These are phyloP conservation scores for Acronicta alni DNA, from an alignment of 2,888 invertebrate genomes.

Conservation along the genomic window DNA sequence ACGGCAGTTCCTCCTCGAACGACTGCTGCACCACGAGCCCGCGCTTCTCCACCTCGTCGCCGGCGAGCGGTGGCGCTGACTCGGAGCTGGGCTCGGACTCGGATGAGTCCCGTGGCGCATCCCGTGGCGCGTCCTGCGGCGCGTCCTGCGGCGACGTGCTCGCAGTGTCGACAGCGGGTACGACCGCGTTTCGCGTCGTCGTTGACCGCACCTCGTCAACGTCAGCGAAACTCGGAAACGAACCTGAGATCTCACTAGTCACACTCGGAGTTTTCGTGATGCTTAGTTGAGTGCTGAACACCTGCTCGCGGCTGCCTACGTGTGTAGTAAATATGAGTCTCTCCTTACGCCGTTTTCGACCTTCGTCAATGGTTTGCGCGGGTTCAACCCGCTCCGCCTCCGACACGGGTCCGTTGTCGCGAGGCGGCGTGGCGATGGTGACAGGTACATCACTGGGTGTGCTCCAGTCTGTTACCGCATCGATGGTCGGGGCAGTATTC, in stretches of 20 bases:
- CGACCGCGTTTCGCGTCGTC: conserved; percentile 43
- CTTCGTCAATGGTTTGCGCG: conserved; percentile 39
- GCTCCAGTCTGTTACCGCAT: conserved; percentile 10
- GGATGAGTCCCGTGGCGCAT: conserved; percentile 87
- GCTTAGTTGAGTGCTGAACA: conserved; percentile 91
- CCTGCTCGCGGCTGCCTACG: conserved; percentile 91
- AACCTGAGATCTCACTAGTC: conserved; percentile 90
- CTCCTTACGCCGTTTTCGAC: conserved; percentile 68
- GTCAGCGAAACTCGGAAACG: conserved; percentile 82
- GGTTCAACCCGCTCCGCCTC: conserved; percentile 23
- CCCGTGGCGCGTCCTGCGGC: conserved; percentile 66
- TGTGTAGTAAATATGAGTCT: conserved; percentile 91
- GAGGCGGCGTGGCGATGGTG: background rate
- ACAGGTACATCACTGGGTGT: background rate
- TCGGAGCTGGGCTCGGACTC: conserved; percentile 91
- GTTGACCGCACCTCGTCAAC: conserved; percentile 87
- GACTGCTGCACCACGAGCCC: conserved; percentile 94
- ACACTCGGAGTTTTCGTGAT: conserved; percentile 91
- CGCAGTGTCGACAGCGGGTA: conserved; percentile 42
- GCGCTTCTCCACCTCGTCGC: conserved; percentile 91
- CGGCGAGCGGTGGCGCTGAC: conserved; percentile 70
- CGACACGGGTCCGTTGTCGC: background rate
- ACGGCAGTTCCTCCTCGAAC: conserved; percentile 95
- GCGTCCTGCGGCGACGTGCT: conserved; percentile 39
- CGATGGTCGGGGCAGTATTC: conserved; percentile 5